phyloP scores from a whole-genome alignment of 2,113 vertebrate genomes.

The Calcarius ornatus region DNA sequence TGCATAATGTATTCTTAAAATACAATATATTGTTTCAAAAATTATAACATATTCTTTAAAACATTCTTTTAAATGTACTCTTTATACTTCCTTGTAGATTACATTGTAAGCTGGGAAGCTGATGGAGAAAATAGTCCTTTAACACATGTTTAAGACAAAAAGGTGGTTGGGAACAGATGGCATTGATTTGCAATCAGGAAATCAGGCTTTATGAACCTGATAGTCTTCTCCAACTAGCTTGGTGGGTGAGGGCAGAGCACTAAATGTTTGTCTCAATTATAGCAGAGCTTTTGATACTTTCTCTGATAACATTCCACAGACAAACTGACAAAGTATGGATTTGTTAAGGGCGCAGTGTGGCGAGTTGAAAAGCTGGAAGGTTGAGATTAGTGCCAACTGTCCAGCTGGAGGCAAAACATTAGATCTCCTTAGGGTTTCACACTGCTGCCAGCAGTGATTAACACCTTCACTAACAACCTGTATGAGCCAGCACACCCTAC shows the following conservation, averaged over 20 bases:
- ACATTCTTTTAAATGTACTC: background rate
- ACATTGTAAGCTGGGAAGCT: background rate
- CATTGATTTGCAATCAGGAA: background rate
- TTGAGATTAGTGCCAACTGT: background rate
- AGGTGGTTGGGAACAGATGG: background rate
- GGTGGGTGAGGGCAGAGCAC: background rate
- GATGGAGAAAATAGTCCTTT: background rate
- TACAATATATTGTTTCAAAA: background rate
- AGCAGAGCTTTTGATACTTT: background rate
- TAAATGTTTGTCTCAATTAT: background rate
- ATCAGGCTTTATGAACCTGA: background rate
- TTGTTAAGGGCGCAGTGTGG: background rate
- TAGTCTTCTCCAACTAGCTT: background rate
- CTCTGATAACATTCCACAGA: background rate
- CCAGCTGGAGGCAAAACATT: background rate
- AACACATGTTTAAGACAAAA: background rate
- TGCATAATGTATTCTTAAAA: background rate
- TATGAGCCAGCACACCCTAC: background rate
- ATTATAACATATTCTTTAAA: background rate
- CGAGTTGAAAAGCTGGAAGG: background rate
- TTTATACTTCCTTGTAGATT: background rate
- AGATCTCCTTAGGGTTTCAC: background rate
- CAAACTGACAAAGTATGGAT: fast-evolving
- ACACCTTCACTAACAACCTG: background rate
- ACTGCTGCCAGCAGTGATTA: background rate